Evolutionary conservation across 2,113 vertebrate species (phyloP).

Genomic region (Chiloscyllium plagiosum): DNA sequence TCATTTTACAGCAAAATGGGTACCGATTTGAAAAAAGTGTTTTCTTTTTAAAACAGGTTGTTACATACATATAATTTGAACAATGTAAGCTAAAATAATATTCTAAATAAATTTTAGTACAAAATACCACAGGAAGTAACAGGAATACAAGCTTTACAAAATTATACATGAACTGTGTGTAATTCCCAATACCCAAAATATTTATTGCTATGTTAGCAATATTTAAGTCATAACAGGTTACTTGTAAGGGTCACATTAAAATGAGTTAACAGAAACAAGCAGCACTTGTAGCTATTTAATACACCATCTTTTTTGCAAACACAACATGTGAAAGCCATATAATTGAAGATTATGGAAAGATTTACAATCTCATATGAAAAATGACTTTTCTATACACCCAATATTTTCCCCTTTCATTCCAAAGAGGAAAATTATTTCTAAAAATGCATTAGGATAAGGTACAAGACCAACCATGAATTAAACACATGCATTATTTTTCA

Average conservation of each 20-base stretch:
- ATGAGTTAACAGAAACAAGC: conserved; percentile 70
- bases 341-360: conserved; percentile 78
- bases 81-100: conserved; percentile 53
- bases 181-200: conserved; percentile 80
- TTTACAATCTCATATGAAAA: conserved; percentile 73
- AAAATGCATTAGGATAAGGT: conserved; percentile 77
- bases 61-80: conserved; percentile 44
- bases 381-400: conserved; percentile 42
- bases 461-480: conserved; percentile 60
- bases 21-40: conserved; percentile 68
- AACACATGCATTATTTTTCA: conserved; percentile 81
- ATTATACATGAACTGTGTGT: conserved; percentile 70
- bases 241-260: conserved; percentile 78
- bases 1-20: conserved; percentile 69
- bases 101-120: conserved; percentile 64
- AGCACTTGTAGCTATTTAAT: conserved; percentile 33
- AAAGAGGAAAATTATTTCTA: conserved; percentile 46
- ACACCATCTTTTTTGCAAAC: conserved; percentile 38
- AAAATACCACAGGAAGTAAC: conserved; percentile 72
- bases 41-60: conserved; percentile 49
- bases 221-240: conserved; percentile 52
- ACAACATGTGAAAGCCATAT: conserved; percentile 41
- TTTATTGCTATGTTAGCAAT: conserved; percentile 81
- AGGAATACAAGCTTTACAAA: conserved; percentile 73
- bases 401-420: conserved; percentile 50